Evolutionary conservation across 2,113 vertebrate species (phyloP).

Genomic region (Formicarius rufipectus): DNA sequence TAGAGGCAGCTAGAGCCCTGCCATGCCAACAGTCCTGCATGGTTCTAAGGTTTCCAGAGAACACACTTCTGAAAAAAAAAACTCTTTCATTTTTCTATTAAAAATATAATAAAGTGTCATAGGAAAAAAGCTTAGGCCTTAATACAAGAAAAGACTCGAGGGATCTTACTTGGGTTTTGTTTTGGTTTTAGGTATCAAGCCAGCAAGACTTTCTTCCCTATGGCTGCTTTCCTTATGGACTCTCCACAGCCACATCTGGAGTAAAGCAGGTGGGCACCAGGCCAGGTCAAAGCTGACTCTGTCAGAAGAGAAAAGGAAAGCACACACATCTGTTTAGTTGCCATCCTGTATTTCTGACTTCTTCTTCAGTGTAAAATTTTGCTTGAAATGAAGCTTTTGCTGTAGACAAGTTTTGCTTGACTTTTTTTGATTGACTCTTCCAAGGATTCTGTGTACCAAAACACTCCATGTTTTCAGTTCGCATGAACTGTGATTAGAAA

Average conservation of each 20-base stretch:
- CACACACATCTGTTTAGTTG: slow-evolving; percentile 2
- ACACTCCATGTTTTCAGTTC: background rate
- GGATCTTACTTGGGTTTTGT: slow-evolving; percentile 64
- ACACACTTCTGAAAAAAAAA: slow-evolving; percentile 77
- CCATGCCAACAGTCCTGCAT: slow-evolving; percentile 24
- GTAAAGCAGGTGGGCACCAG: slow-evolving; percentile 79
- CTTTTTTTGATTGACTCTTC: background rate
- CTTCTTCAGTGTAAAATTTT: background rate
- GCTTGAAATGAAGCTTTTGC: background rate
- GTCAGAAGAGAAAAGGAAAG: slow-evolving; percentile 51
- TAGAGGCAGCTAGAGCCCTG: slow-evolving; percentile 74
- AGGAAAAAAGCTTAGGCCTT: slow-evolving; percentile 54
- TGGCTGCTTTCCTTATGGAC: slow-evolving; percentile 77
- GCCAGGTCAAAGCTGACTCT: slow-evolving; percentile 74
- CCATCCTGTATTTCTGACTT: background rate
- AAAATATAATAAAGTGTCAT: slow-evolving; percentile 64
- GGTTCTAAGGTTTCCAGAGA: slow-evolving; percentile 57
- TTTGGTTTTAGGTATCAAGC: slow-evolving; percentile 63
- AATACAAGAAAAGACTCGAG: slow-evolving; percentile 38
- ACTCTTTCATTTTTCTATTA: slow-evolving; percentile 73
- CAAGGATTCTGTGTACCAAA: background rate
- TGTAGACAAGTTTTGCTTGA: background rate
- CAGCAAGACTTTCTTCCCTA: slow-evolving; percentile 70
- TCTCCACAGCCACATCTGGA: slow-evolving; percentile 86
- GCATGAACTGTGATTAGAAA: background rate